Conservation (phyloP, 2,113 vertebrate species). For the Heliornis fulica region DNA sequence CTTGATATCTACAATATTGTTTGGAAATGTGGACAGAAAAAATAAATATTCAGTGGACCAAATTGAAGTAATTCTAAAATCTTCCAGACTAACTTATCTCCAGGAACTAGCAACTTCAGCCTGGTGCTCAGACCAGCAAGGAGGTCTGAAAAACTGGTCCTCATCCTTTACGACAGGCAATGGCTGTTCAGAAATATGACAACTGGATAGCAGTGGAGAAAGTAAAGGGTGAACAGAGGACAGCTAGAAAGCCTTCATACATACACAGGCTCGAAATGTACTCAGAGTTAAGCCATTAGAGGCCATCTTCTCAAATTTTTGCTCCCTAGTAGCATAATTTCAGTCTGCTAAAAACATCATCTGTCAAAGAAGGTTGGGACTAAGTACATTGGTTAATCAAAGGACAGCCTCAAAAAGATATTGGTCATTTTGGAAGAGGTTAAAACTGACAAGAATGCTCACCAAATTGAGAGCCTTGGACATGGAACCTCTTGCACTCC, state of each 20-base stretch:
- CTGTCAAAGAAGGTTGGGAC: not conserved
- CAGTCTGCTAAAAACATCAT: not conserved
- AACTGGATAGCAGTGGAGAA: not conserved
- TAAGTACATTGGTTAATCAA: not conserved
- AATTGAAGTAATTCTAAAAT: not conserved
- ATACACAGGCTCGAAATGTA: not conserved
- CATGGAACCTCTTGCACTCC: not conserved
- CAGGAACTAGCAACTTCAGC: not conserved
- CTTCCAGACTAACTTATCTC: not conserved
- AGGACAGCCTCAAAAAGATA: not conserved
- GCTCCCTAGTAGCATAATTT: not conserved
- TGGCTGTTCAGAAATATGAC: not conserved
- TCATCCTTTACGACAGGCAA: not conserved
- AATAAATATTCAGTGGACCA: not conserved
- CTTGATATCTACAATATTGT: not conserved
- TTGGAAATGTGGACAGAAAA: not conserved
- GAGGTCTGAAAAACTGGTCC: not conserved
- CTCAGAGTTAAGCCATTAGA: not conserved
- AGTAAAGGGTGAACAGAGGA: not conserved
- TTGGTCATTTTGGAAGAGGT: not conserved
- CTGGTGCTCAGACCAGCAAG: not conserved
- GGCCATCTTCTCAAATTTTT: not conserved
- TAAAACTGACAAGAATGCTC: not conserved
- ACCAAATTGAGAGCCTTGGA: not conserved
- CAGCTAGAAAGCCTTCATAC: not conserved